phyloP scores from a whole-genome alignment of 92 coral and sea anemone species.

The Zoanthus gigantus region DNA sequence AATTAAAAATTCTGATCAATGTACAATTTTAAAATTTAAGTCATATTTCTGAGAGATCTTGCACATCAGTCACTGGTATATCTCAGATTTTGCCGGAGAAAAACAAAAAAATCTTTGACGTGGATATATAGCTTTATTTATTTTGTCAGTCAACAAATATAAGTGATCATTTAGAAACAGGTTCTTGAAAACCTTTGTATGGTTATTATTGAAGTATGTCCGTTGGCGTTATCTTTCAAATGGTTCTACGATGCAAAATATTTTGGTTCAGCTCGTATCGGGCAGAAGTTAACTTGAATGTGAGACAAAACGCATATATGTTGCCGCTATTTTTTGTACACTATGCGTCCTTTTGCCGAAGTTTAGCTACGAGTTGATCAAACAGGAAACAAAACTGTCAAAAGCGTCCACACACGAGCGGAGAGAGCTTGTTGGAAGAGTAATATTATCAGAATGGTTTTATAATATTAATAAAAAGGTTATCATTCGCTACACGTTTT shows the following conservation, averaged over 20 bases:
- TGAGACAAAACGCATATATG: background rate
- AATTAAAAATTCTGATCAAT: no score
- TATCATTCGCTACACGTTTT: no score
- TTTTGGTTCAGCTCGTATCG: background rate
- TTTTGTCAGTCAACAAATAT: conserved; percentile 3
- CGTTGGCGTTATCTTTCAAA: no score
- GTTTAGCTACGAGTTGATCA: background rate
- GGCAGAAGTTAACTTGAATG: background rate
- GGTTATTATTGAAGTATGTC: background rate
- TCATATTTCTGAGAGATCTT: no score
- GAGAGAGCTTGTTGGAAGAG: background rate
- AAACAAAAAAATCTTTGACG: background rate
- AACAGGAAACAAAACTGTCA: background rate
- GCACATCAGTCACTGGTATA: no score
- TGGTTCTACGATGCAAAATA: background rate
- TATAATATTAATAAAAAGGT: no score
- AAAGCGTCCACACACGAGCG: background rate
- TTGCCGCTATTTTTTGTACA: background rate
- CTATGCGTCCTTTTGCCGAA: background rate
- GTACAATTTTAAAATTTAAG: no score
- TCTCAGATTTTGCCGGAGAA: no score
- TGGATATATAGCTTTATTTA: background rate
- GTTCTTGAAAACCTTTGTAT: background rate
- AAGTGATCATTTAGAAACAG: conserved; percentile 9
- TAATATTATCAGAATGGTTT: no score